These are phyloP conservation scores for Crossaster papposus DNA, from an alignment of 53 echinoderm and acorn worm genomes.

Conservation along the genomic window DNA sequence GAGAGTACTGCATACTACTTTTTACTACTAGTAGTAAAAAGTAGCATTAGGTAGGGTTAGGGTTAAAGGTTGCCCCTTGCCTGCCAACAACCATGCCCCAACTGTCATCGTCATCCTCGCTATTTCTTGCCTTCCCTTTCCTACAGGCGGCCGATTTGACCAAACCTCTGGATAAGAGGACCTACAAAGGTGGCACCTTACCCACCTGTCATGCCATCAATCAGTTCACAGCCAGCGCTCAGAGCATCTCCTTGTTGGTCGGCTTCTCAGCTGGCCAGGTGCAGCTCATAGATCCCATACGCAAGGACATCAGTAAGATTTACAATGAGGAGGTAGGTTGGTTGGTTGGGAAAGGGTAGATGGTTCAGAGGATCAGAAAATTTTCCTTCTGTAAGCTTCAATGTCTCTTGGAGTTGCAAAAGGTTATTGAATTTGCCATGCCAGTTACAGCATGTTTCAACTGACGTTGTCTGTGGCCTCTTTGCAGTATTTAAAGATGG, in stretches of 20 bases:
- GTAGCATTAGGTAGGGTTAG: too few species aligned
- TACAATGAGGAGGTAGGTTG: constrained; percentile 96
- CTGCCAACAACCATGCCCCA: background rate
- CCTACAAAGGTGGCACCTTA: constrained; percentile 95
- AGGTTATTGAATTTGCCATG: too few species aligned
- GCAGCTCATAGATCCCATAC: constrained; percentile 95
- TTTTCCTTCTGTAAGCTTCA: background rate
- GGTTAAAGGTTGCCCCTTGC: too few species aligned
- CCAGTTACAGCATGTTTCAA: too few species aligned
- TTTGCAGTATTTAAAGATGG: too few species aligned
- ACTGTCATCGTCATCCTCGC: background rate
- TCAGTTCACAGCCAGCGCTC: constrained; percentile 94
- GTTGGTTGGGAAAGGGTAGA: background rate
- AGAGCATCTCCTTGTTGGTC: constrained; percentile 86
- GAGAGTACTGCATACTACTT: too few species aligned
- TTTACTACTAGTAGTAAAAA: too few species aligned
- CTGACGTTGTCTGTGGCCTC: too few species aligned
- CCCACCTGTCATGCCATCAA: constrained; percentile 98
- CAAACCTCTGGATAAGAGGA: constrained; percentile 93
- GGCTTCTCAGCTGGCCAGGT: constrained; percentile 99
- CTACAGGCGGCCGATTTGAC: constrained; percentile 93
- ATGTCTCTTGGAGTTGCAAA: too few species aligned
- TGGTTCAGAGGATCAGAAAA: background rate
- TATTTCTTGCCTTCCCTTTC: too few species aligned
- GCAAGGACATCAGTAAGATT: constrained; percentile 91